phyloP scores from a whole-genome alignment of 2,113 vertebrate genomes.

The Gymnogyps californianus region DNA sequence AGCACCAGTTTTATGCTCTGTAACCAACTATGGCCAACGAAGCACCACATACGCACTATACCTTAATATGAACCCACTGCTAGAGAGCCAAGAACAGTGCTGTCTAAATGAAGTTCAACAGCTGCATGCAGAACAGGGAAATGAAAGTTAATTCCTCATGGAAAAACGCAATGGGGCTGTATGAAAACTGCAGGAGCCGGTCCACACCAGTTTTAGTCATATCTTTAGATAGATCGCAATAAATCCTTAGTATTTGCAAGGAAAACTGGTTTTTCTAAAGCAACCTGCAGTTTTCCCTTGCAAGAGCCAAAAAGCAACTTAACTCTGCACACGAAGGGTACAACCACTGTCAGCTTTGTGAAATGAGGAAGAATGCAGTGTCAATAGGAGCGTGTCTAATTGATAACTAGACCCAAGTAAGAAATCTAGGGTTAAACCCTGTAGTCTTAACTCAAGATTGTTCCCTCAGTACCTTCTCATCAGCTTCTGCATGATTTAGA shows the following conservation, averaged over 20 bases:
- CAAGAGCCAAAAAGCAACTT: not conserved
- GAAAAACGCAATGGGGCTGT: not conserved
- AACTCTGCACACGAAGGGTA: not conserved
- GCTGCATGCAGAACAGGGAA: not conserved
- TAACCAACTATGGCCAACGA: not conserved
- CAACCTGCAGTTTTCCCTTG: not conserved
- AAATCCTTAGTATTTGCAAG: not conserved
- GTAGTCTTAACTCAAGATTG: not conserved
- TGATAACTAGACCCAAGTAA: not conserved
- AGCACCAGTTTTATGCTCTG: not conserved
- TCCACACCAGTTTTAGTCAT: not conserved
- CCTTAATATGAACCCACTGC: rapidly evolving
- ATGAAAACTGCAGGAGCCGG: not conserved
- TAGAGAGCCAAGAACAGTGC: not conserved
- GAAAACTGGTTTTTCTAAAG: not conserved
- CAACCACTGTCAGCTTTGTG: not conserved
- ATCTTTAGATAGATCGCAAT: not conserved
- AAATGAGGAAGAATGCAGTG: not conserved
- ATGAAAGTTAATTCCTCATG: not conserved
- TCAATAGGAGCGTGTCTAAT: not conserved
- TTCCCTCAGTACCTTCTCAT: not conserved
- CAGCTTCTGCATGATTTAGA: not conserved
- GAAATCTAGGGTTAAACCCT: not conserved
- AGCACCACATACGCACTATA: rapidly evolving
- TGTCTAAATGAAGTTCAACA: not conserved